A percentile compares a stretch with the other conserved stretches of the same genome.
Conservation (phyloP, 2,888 invertebrate genomes). For the Lapara coniferarum region DNA sequence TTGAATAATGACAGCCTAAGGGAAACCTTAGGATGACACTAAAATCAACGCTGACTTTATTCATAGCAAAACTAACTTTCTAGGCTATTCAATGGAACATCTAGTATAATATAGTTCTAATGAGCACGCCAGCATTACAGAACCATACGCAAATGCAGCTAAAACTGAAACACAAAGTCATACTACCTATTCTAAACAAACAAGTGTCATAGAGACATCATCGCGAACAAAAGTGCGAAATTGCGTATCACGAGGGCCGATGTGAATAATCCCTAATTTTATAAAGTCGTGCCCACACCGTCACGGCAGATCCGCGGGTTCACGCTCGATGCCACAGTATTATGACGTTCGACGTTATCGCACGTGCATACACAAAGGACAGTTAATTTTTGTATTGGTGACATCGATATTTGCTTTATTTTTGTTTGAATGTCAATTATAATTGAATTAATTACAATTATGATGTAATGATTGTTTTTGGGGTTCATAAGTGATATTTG, state of each 20-base stretch:
- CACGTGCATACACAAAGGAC: constrained; percentile 32
- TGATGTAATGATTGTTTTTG: too few relatives aligned
- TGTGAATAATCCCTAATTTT: constrained; percentile 76
- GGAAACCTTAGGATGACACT: too few relatives aligned
- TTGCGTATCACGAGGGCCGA: constrained; percentile 56
- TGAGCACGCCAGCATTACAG: too few relatives aligned
- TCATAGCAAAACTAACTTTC: too few relatives aligned
- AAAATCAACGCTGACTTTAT: too few relatives aligned
- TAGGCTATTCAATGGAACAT: too few relatives aligned
- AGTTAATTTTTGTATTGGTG: constrained; percentile 14
- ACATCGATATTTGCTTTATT: not conserved
- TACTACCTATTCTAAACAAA: not conserved
- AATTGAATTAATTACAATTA: too few relatives aligned
- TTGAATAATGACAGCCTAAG: too few relatives aligned
- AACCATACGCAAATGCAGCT: too few relatives aligned
- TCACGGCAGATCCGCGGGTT: constrained; percentile 62
- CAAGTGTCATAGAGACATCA: constrained; percentile 16
- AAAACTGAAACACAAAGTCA: too few relatives aligned
- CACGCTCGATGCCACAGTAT: constrained; percentile 47
- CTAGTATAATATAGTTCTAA: too few relatives aligned
- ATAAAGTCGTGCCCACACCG: constrained; percentile 64
- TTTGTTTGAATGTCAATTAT: not conserved
- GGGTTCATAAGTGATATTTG: too few relatives aligned
- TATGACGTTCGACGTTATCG: constrained; percentile 31
- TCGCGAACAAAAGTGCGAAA: constrained; percentile 53